Conservation (phyloP, 1,140 invertebrate genomes). For the Leptinotarsa texana region DNA sequence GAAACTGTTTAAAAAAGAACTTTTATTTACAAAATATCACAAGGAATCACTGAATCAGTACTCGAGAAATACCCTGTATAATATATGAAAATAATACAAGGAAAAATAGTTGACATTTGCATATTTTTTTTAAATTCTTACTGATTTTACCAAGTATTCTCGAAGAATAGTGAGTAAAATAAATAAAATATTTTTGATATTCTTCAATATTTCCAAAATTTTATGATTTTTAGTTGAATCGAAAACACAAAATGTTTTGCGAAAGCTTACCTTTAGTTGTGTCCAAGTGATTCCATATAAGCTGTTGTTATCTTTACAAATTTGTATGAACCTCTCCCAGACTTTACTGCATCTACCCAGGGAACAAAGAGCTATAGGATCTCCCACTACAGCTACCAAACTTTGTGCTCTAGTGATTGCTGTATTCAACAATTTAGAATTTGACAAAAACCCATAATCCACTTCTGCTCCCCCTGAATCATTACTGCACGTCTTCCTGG, state of each 20-base stretch:
- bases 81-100: too few species aligned
- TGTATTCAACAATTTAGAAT: conserved; percentile 83
- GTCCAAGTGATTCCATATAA: conserved; percentile 76
- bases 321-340: conserved; percentile 81
- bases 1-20: too few species aligned
- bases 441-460: conserved; percentile 85
- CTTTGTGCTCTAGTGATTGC: conserved; percentile 86
- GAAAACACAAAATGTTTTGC: too few species aligned
- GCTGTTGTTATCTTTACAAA: conserved; percentile 74
- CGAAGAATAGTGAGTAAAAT: background rate
- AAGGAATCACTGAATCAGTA: too few species aligned
- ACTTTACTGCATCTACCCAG: conserved; percentile 82
- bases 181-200: background rate
- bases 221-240: background rate
- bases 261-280: conserved; percentile 58
- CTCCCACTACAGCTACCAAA: conserved; percentile 85
- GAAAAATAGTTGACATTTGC: too few species aligned
- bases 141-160: too few species aligned
- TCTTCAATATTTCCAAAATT: background rate
- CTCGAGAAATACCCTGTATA: too few species aligned
- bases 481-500: conserved; percentile 70
- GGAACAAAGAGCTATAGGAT: conserved; percentile 83
- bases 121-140: too few species aligned
- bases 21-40: too few species aligned
- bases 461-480: conserved; percentile 63